A percentile compares a stretch with the other conserved stretches of the same genome.
Evolutionary conservation across 2,888 invertebrate species (phyloP).

Genomic region (Nemapogon koenigi): DNA sequence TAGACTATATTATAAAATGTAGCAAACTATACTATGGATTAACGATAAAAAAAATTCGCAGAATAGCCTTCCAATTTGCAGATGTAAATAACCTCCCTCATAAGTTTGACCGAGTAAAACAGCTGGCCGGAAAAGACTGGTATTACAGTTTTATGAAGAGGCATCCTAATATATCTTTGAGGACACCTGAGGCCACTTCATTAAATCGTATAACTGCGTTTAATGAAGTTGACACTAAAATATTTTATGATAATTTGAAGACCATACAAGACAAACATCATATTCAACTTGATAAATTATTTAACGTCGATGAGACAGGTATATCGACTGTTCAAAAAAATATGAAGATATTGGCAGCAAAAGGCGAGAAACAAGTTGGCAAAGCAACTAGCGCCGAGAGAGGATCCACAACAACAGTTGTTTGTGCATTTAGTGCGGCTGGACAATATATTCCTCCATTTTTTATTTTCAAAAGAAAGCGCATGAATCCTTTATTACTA

Average conservation of each 20-base stretch:
- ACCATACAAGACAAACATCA: slow-evolving; percentile 19
- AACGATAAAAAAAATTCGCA: slow-evolving; percentile 16
- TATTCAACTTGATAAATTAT: slow-evolving; percentile 16
- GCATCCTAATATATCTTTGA: slow-evolving; percentile 13
- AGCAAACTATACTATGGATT: slow-evolving; percentile 15
- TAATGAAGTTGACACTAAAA: no score
- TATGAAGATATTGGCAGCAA: slow-evolving; percentile 19
- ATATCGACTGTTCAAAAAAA: slow-evolving; percentile 21
- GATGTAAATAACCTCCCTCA: slow-evolving; percentile 18
- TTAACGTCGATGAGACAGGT: slow-evolving; percentile 23
- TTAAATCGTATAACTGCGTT: slow-evolving; percentile 19
- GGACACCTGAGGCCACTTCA: slow-evolving; percentile 17
- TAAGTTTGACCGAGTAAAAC: slow-evolving; percentile 17
- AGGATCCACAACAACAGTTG: slow-evolving; percentile 24
- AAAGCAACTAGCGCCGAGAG: slow-evolving; percentile 24
- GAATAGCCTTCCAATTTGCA: slow-evolving; percentile 19
- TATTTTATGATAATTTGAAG: no score
- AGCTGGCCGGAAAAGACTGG: slow-evolving; percentile 19
- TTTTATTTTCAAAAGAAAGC: slow-evolving; percentile 28
- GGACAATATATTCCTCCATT: slow-evolving; percentile 27
- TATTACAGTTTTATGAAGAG: slow-evolving; percentile 14
- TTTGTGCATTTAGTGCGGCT: slow-evolving; percentile 28
- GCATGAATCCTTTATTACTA: slow-evolving; percentile 20
- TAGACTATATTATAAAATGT: slow-evolving; percentile 11
- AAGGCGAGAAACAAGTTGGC: slow-evolving; percentile 27